These are phyloP conservation scores for Paracyclopina nana DNA, from an alignment of 1,140 invertebrate species.

Conservation along the genomic window DNA sequence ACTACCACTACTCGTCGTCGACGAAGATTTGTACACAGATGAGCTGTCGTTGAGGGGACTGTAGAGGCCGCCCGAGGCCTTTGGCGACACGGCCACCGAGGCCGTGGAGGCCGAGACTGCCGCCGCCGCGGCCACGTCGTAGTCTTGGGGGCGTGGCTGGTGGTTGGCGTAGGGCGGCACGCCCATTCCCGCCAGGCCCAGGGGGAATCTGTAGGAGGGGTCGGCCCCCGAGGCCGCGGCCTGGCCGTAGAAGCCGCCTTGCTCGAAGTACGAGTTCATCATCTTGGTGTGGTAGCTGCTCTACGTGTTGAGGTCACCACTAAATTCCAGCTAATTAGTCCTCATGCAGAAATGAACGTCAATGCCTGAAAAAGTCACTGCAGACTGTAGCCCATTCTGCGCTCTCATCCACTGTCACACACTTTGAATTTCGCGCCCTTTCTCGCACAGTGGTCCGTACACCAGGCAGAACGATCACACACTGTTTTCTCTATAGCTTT, in stretches of 20 bases:
- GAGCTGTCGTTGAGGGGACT: background rate
- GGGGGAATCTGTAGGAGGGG: conserved; percentile 46
- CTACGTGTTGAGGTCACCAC: too few species aligned
- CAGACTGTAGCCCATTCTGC: too few species aligned
- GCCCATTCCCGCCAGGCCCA: conserved; percentile 41
- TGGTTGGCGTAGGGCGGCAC: conserved; percentile 56
- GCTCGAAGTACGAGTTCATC: conserved; percentile 91
- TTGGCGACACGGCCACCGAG: conserved; percentile 18
- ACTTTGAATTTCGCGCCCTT: too few species aligned
- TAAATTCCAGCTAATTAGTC: too few species aligned
- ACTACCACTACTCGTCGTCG: background rate
- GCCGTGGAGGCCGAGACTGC: conserved; percentile 23
- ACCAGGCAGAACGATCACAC: too few species aligned
- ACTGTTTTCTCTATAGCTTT: too few species aligned
- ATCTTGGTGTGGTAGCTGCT: conserved; percentile 21
- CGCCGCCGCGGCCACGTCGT: conserved; percentile 44
- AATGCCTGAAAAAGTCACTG: too few species aligned
- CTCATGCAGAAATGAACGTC: too few species aligned
- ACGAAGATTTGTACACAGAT: background rate
- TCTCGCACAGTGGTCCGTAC: too few species aligned
- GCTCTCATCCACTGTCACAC: too few species aligned
- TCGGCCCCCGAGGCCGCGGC: conserved; percentile 32
- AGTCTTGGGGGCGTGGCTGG: conserved; percentile 46
- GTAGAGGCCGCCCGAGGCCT: conserved; percentile 1
- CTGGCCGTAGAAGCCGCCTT: conserved; percentile 78